Conservation (phyloP, 2,113 vertebrate genomes). For the Oryzias melastigma region DNA sequence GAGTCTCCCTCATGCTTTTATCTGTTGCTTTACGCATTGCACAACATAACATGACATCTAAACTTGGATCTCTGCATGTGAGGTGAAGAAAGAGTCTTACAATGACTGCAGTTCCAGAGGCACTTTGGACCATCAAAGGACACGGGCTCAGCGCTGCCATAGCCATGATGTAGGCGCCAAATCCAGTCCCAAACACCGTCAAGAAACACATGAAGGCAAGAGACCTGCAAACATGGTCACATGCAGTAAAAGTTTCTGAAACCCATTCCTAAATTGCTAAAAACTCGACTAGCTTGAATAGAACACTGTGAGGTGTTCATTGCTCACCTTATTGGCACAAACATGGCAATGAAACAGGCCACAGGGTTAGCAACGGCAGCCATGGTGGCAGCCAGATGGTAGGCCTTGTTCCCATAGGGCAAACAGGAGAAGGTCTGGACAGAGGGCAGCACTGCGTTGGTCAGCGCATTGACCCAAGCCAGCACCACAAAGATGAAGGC, state of each 20-base stretch:
- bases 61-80: too few relatives aligned
- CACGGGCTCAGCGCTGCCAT: constrained; percentile 80
- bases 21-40: not conserved
- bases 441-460: constrained; percentile 82
- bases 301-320: not conserved
- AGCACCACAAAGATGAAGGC: constrained; percentile 78
- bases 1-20: not conserved
- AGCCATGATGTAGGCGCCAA: constrained; percentile 80
- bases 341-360: constrained; percentile 84
- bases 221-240: constrained; percentile 63
- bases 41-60: not conserved
- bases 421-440: constrained; percentile 86
- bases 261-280: too few relatives aligned
- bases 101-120: constrained; percentile 70
- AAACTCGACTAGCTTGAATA: too few relatives aligned
- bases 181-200: constrained; percentile 69
- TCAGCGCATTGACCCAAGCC: constrained; percentile 84
- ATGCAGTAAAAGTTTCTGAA: too few relatives aligned
- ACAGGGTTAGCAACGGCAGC: constrained; percentile 82
- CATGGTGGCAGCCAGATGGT: constrained; percentile 81
- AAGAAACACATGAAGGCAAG: constrained; percentile 72
- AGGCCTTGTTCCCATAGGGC: constrained; percentile 81
- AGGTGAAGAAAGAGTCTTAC: constrained; percentile 64
- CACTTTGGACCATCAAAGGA: constrained; percentile 69
- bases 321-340: constrained; percentile 74